phyloP scores from a whole-genome alignment of 2,797 vertebrate genomes.

The Lithobates pipiens region DNA sequence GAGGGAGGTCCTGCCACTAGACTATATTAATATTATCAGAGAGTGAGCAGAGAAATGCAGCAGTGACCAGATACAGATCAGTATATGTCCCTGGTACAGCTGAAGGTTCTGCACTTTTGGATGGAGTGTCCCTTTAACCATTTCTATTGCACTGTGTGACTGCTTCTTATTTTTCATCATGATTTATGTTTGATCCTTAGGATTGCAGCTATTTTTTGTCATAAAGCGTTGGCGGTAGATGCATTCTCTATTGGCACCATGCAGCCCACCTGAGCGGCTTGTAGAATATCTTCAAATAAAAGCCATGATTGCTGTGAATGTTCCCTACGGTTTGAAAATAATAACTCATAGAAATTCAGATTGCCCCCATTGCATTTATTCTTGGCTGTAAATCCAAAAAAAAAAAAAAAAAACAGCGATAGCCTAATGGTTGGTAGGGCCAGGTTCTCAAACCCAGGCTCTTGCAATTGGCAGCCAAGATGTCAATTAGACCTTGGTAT shows the following conservation, averaged over 20 bases:
- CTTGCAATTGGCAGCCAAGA: slow-evolving; percentile 30
- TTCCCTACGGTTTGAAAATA: not conserved
- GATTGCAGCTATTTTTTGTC: too few species aligned
- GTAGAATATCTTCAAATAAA: slow-evolving; percentile 5
- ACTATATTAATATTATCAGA: too few species aligned
- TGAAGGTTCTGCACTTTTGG: too few species aligned
- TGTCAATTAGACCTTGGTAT: slow-evolving; percentile 44
- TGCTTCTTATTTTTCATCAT: too few species aligned
- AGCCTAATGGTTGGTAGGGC: not conserved
- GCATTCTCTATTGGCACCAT: not conserved
- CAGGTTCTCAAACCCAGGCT: not conserved
- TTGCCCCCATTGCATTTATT: not conserved
- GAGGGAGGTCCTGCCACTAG: too few species aligned
- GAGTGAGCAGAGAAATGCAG: too few species aligned
- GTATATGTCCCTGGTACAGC: too few species aligned
- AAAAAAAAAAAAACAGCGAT: not conserved
- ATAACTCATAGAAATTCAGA: not conserved
- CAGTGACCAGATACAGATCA: too few species aligned
- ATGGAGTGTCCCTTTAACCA: too few species aligned
- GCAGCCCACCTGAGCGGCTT: not conserved
- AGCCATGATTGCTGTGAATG: not conserved
- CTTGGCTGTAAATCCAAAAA: not conserved
- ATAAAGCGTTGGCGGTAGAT: not conserved
- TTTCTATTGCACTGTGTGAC: too few species aligned
- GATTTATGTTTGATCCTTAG: too few species aligned